Percentiles rank a stretch among this genome's conserved stretches.
Conservation (phyloP, 2,797 vertebrate species). For the Thalassophryne amazonica region DNA sequence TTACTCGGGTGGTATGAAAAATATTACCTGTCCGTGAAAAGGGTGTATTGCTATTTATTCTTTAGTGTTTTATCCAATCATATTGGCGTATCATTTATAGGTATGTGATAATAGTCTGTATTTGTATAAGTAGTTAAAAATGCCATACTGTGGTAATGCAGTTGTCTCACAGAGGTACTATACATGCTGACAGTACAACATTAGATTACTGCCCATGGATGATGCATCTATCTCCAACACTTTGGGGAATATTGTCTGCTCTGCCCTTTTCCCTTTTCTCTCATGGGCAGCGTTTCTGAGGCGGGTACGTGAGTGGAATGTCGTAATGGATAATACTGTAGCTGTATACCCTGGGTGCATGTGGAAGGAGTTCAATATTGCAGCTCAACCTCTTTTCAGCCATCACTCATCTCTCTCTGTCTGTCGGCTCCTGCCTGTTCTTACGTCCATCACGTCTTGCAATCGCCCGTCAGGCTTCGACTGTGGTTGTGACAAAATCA, state of each 20-base stretch:
- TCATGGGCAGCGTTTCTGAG: not conserved
- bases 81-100: no score
- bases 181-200: conserved; percentile 29
- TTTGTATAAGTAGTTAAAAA: conserved; percentile 1
- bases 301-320: conserved; percentile 10
- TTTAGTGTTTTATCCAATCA: no score
- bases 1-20: no score
- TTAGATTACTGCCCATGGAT: conserved; percentile 10
- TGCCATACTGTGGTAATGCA: not conserved
- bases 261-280: not conserved
- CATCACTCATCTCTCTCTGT: conserved; percentile 25
- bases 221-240: conserved; percentile 9
- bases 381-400: not conserved
- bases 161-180: not conserved
- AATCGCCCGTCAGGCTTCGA: conserved; percentile 1
- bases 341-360: conserved; percentile 4
- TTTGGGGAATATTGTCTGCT: not conserved
- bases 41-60: no score
- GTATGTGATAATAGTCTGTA: no score
- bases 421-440: conserved; percentile 8
- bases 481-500: not conserved
- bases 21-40: no score
- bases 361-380: conserved; percentile 7
- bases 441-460: not conserved
- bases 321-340: not conserved